These are phyloP conservation scores for Agrenia bidenticulata DNA, from an alignment of 2,888 invertebrate genomes.

Conservation along the genomic window DNA sequence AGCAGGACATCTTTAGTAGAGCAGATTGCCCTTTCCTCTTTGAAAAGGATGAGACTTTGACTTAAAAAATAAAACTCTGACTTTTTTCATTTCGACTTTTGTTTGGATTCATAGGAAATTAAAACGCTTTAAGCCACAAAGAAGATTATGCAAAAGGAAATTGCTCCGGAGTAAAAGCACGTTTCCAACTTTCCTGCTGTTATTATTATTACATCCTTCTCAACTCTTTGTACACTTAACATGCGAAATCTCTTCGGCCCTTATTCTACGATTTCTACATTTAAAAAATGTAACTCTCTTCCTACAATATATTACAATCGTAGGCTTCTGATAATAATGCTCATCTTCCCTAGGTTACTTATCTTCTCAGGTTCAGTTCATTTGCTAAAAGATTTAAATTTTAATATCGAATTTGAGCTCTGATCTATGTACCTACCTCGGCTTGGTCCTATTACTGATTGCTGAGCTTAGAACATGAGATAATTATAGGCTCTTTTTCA, in stretches of 20 bases:
- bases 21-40: too few relatives aligned
- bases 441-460: too few relatives aligned
- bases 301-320: too few relatives aligned
- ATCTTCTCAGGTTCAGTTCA: neutral
- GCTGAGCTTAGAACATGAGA: too few relatives aligned
- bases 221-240: neutral
- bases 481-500: too few relatives aligned
- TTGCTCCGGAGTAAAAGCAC: constrained; percentile 40
- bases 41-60: constrained; percentile 1
- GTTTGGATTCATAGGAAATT: constrained; percentile 53
- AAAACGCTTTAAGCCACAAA: constrained; percentile 52
- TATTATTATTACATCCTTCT: neutral
- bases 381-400: too few relatives aligned
- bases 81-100: constrained; percentile 46
- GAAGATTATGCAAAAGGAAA: constrained; percentile 49
- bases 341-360: constrained; percentile 4
- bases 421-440: too few relatives aligned
- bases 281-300: neutral
- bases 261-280: constrained; percentile 1
- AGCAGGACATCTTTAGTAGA: too few relatives aligned
- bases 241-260: too few relatives aligned
- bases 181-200: neutral
- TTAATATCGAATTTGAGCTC: too few relatives aligned
- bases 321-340: neutral
- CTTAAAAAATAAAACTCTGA: constrained; percentile 4